Conservation (phyloP, 1,140 invertebrate genomes). For the Dysdera silvatica region DNA sequence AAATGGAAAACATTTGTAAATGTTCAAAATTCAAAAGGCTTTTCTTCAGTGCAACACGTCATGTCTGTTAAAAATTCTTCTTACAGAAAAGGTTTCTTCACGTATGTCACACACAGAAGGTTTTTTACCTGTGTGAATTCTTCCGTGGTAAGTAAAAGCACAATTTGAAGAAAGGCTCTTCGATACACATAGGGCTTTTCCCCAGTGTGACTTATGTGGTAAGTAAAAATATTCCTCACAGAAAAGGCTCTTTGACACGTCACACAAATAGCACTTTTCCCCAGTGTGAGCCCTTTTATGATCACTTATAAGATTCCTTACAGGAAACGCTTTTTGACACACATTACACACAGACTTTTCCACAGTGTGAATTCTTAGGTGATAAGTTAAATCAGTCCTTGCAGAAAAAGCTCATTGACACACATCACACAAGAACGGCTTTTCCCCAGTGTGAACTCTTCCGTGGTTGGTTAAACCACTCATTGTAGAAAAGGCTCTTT, state of each 20-base stretch:
- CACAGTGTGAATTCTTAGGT: background rate
- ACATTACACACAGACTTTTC: background rate
- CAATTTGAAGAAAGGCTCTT: too few relatives aligned
- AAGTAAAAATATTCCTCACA: background rate
- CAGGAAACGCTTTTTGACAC: background rate
- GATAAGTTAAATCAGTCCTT: background rate
- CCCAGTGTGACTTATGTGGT: too few relatives aligned
- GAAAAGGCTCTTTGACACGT: slow-evolving; percentile 38
- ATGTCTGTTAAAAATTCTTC: too few relatives aligned
- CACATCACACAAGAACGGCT: slow-evolving; percentile 2
- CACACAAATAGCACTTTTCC: slow-evolving; percentile 46
- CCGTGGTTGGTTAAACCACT: background rate
- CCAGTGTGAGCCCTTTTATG: background rate
- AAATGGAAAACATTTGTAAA: too few relatives aligned
- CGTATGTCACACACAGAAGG: too few relatives aligned
- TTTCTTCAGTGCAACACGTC: too few relatives aligned
- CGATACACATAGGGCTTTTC: too few relatives aligned
- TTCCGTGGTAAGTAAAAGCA: too few relatives aligned
- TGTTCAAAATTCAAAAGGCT: too few relatives aligned
- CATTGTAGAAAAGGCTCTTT: background rate
- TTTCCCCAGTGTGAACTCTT: slow-evolving; percentile 5
- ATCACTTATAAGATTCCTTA: background rate
- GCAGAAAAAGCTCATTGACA: background rate
- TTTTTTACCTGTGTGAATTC: too few relatives aligned
- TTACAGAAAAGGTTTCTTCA: too few relatives aligned